Percentiles rank a stretch among this genome's conserved stretches.
Evolutionary conservation across 2,113 vertebrate species (phyloP).

Genomic region (Pelusios castaneus): DNA sequence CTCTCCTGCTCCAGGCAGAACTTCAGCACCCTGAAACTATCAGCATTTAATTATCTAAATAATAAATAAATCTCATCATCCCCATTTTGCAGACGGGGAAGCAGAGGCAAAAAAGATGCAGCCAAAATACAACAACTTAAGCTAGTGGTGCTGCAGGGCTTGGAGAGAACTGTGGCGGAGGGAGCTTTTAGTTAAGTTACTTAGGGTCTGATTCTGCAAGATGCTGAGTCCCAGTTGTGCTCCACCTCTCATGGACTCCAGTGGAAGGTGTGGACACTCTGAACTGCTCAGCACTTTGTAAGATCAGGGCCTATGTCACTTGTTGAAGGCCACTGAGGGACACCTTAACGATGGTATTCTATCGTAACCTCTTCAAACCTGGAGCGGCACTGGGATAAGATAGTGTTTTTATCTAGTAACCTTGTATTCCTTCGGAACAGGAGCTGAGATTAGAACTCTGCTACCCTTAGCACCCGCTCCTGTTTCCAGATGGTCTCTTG

Average conservation of each 20-base stretch:
- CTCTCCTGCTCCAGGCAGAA: not conserved
- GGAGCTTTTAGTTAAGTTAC: not conserved
- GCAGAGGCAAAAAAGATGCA: not conserved
- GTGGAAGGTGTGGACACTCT: not conserved
- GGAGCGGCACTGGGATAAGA: not conserved
- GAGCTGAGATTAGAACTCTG: not conserved
- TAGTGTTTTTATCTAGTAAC: too few relatives aligned
- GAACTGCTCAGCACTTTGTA: not conserved
- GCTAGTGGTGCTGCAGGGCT: not conserved
- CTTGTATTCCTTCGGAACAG: not conserved
- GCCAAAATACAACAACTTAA: not conserved
- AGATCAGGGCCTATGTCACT: not conserved
- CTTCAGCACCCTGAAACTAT: not conserved
- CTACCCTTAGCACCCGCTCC: not conserved
- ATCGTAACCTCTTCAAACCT: not conserved
- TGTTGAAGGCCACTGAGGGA: not conserved
- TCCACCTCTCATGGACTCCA: not conserved
- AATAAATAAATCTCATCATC: not conserved
- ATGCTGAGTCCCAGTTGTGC: not conserved
- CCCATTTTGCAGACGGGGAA: not conserved
- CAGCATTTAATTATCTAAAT: not conserved
- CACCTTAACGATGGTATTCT: not conserved
- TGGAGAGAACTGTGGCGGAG: not conserved
- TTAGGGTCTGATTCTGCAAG: not conserved
- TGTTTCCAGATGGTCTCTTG: not conserved